A percentile compares a stretch with the other conserved stretches of the same genome.
These are phyloP conservation scores for Eudemis profundana DNA, from an alignment of 2,888 invertebrate genomes.

Conservation along the genomic window DNA sequence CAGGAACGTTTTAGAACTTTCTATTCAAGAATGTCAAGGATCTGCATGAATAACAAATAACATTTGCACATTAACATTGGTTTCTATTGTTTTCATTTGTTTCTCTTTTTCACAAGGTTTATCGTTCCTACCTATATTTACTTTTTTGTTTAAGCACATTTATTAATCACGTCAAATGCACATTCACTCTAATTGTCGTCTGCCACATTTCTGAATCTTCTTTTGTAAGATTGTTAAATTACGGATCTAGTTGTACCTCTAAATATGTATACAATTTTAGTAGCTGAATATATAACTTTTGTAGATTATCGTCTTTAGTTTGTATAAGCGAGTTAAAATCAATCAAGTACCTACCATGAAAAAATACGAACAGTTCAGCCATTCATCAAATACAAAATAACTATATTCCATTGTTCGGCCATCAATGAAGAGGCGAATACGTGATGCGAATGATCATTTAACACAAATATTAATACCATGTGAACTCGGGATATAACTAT, in stretches of 20 bases:
- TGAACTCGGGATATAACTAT: slow-evolving; percentile 9
- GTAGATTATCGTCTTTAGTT: too few species aligned
- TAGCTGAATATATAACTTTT: too few species aligned
- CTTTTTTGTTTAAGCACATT: background rate
- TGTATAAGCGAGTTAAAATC: too few species aligned
- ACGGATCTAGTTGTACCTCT: too few species aligned
- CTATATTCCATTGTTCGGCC: slow-evolving; percentile 19
- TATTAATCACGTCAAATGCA: too few species aligned
- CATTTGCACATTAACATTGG: slow-evolving; percentile 2
- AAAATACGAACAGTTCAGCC: background rate
- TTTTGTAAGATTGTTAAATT: too few species aligned
- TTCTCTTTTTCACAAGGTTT: background rate
- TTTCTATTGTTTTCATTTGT: slow-evolving; percentile 5
- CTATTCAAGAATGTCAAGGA: slow-evolving; percentile 1
- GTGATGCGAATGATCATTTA: slow-evolving; percentile 32
- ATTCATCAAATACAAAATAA: slow-evolving; percentile 25
- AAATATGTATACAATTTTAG: too few species aligned
- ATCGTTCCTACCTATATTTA: too few species aligned
- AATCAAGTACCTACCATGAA: too few species aligned
- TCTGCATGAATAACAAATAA: slow-evolving; percentile 28
- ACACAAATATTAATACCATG: slow-evolving; percentile 21
- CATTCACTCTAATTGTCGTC: too few species aligned
- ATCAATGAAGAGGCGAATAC: slow-evolving; percentile 30
- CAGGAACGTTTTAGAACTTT: slow-evolving; percentile 23
- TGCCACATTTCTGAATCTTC: too few species aligned